A percentile compares a stretch with the other conserved stretches of the same genome.
Evolutionary conservation across 2,113 vertebrate species (phyloP).

Genomic region (human (Homo sapiens)): DNA sequence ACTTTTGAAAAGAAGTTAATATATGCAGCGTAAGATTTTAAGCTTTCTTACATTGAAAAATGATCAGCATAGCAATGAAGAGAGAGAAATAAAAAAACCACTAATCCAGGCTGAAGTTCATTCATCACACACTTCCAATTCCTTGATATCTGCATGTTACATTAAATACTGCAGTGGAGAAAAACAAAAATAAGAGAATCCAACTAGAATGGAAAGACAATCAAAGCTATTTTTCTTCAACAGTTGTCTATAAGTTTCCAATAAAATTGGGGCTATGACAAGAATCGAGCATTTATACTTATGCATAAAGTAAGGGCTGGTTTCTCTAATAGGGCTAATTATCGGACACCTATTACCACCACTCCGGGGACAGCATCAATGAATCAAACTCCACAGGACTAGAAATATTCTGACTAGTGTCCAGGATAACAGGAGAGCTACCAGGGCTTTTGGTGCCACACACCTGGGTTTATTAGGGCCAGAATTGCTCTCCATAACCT

Average conservation of each 20-base stretch:
- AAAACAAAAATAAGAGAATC: not conserved
- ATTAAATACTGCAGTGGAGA: not conserved
- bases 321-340: not conserved
- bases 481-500: not conserved
- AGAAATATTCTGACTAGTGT: not conserved
- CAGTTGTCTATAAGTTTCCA: not conserved
- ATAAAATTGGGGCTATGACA: not conserved
- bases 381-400: not conserved
- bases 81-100: not conserved
- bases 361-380: too few relatives aligned
- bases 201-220: not conserved
- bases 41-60: conserved; percentile 48
- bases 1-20: conserved; percentile 48
- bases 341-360: too few relatives aligned
- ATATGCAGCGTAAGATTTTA: not conserved
- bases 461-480: not conserved
- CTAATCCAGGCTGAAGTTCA: not conserved
- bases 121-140: not conserved
- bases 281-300: not conserved
- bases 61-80: conserved; percentile 3
- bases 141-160: not conserved
- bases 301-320: not conserved
- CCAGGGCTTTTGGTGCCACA: not conserved
- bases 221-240: not conserved
- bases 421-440: not conserved